Conservation (phyloP, 2,113 vertebrate genomes). For the Piprites chloris region DNA sequence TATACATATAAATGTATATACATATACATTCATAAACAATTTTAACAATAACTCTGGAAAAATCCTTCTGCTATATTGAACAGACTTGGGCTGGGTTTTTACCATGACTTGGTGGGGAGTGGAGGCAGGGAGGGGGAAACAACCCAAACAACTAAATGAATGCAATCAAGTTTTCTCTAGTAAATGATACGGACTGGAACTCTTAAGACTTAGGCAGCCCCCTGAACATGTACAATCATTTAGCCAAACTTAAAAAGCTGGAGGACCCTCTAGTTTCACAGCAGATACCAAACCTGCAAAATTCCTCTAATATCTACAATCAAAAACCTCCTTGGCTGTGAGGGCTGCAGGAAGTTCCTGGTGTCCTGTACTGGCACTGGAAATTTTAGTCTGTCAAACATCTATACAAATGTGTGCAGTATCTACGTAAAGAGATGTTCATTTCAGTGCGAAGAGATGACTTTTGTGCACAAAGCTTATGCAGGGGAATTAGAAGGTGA, state of each 20-base stretch:
- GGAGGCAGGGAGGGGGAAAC: not conserved
- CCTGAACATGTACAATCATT: not conserved
- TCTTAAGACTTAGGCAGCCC: not conserved
- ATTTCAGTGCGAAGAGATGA: not conserved
- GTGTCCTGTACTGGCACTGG: not conserved
- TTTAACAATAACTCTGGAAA: not conserved
- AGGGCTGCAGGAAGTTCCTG: not conserved
- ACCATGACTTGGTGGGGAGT: not conserved
- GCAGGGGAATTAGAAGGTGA: not conserved
- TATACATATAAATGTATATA: too few species aligned
- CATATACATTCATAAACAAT: too few species aligned
- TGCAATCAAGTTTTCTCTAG: not conserved
- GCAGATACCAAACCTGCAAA: not conserved
- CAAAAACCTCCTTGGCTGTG: not conserved
- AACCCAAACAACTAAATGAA: not conserved
- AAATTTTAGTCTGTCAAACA: not conserved
- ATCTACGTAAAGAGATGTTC: not conserved
- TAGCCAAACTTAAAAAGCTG: not conserved
- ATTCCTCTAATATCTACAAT: not conserved
- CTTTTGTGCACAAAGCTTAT: rapidly evolving
- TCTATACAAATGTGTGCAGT: not conserved
- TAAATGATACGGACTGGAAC: not conserved
- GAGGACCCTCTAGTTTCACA: not conserved
- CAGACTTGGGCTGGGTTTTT: not conserved
- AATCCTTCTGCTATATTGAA: not conserved